Percentiles rank a stretch among this genome's conserved stretches.
phyloP scores from a whole-genome alignment of 2,113 vertebrate genomes.

The Epinephelus fuscoguttatus region DNA sequence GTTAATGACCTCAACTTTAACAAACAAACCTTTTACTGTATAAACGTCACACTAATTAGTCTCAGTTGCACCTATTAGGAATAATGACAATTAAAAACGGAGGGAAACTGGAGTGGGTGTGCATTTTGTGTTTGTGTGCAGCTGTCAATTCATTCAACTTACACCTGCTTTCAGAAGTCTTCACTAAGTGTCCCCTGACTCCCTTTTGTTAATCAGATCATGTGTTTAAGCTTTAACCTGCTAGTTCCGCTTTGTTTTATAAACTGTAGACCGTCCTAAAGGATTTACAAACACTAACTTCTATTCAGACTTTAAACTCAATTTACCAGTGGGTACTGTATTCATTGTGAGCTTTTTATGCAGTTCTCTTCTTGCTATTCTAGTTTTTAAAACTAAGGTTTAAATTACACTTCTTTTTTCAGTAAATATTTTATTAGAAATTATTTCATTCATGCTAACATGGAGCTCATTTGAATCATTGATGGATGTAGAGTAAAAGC shows the following conservation, averaged over 20 bases:
- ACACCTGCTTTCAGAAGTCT: neutral
- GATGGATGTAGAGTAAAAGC: neutral
- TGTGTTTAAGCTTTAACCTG: neutral
- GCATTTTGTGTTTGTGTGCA: neutral
- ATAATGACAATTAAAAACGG: constrained; percentile 5
- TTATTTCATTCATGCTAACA: neutral
- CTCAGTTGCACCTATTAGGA: constrained; percentile 2
- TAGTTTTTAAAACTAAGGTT: neutral
- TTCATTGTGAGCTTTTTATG: neutral
- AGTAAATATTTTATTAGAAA: neutral
- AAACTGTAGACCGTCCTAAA: neutral
- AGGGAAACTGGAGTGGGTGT: neutral
- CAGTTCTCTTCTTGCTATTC: neutral
- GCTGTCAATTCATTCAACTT: neutral
- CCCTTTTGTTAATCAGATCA: neutral
- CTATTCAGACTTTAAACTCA: neutral
- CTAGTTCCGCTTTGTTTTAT: neutral
- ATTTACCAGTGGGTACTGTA: neutral
- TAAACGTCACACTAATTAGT: constrained; percentile 3
- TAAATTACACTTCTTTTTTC: neutral
- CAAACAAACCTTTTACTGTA: neutral
- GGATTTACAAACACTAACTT: neutral
- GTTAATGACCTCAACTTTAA: neutral
- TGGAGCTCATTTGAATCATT: neutral
- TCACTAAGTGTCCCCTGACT: neutral